Base-by-base conservation (phyloP, 2,888 invertebrate species). In the Neocrepidodera transversa region DNA sequence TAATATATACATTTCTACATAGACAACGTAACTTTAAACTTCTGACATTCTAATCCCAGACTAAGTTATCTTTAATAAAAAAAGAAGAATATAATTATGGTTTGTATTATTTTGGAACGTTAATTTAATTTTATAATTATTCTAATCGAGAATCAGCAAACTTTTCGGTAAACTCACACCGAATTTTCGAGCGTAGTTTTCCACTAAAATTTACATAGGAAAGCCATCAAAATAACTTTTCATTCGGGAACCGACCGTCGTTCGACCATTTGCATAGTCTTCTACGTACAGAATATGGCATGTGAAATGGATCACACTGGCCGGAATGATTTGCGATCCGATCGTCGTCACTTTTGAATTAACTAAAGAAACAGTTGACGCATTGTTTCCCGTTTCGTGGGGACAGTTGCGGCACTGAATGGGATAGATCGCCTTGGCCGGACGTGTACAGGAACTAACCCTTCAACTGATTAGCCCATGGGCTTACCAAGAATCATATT, bases 341-440 rank as follows among this genome's bases (percentile, higher is more conserved):
- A 67, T 68, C 65, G 65, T 62, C 62, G 66, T 64, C 65, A 65
- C 53, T 61, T 58, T 54, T 51, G 57, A 54, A 62, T 58, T 59
- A 40, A 51, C 60, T 67, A 72, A 73, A 71, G 73, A 71, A 74
- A 65, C 60, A 54, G 60, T 67, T 74, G 75, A 75, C 71, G 68
- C 69, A 75, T 73, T 66, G 72, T 66, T 74, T 74, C 73, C 70
- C 70, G 68, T 65, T 54, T 60, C 52, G 53, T 35, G 30, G 51
- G 63, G 66, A 55, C 62, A 67, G 62, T 64, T 66, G 61, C 65
- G 64, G 64, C n/a, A n/a, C n/a, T n/a, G n/a, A n/a, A n/a, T n/a
- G n/a, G n/a, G 66, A 65, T 60, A 60, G 64, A 62, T 20, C 51
- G 42, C 14, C n/a, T 60, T 69, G 69, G 70, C 74, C 74, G 75